A percentile compares a stretch with the other conserved stretches of the same genome.
These are phyloP conservation scores for Dicerorhinus sumatrensis DNA, from an alignment of 2,113 vertebrate genomes.

Conservation along the genomic window DNA sequence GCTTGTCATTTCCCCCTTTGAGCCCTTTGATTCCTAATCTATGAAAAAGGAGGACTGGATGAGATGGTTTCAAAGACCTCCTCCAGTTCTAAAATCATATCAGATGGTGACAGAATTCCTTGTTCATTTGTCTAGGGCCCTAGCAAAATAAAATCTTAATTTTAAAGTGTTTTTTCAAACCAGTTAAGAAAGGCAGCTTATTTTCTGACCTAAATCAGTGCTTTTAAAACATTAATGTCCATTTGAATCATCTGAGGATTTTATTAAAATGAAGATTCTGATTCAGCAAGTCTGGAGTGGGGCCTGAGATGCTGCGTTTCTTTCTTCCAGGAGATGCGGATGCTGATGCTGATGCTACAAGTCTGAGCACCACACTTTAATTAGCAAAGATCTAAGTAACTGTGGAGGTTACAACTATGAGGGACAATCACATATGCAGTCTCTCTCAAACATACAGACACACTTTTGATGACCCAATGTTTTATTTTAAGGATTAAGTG, in stretches of 20 bases:
- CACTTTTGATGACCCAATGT: background rate
- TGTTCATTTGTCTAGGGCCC: background rate
- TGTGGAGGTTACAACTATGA: background rate
- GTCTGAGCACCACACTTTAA: background rate
- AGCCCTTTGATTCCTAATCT: background rate
- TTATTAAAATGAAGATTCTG: background rate
- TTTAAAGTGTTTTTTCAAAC: background rate
- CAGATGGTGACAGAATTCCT: background rate
- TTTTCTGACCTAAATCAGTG: background rate
- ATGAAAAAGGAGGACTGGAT: background rate
- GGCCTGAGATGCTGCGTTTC: background rate
- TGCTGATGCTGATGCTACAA: background rate
- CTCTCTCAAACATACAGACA: background rate
- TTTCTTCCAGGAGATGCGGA: background rate
- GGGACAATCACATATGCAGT: background rate
- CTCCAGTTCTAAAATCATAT: background rate
- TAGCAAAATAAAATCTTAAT: constrained; percentile 36
- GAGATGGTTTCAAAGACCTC: background rate
- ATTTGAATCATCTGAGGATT: background rate
- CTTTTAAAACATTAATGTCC: background rate
- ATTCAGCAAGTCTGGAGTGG: background rate
- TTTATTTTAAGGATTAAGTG: background rate
- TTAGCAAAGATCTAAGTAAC: background rate
- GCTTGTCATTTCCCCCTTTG: background rate
- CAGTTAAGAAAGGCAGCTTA: background rate